Conservation (phyloP, 2,888 invertebrate genomes). For the Digitonthophagus gazella region DNA sequence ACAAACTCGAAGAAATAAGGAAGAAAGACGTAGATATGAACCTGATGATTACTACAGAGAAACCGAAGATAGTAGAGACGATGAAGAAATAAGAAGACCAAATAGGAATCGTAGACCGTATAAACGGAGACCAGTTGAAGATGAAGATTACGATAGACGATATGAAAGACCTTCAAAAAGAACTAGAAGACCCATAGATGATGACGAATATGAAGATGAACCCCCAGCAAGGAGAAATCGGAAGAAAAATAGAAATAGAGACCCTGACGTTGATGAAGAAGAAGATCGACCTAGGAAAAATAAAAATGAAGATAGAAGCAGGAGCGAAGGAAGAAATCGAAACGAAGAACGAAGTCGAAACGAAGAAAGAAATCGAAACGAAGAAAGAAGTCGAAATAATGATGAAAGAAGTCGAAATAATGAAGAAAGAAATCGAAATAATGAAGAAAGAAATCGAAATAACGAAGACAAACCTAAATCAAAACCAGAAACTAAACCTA, state of each 20-base stretch:
- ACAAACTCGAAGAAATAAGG: conserved; percentile 4
- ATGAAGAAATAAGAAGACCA: conserved; percentile 29
- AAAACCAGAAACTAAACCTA: conserved; percentile 28
- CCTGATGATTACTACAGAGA: conserved; percentile 31
- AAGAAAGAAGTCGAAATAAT: conserved; percentile 26
- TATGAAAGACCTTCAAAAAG: conserved; percentile 45
- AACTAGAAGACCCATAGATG: conserved; percentile 40
- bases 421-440: conserved; percentile 31
- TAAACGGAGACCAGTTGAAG: conserved; percentile 32
- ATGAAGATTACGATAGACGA: conserved; percentile 46
- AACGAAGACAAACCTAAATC: conserved; percentile 36
- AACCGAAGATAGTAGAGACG: conserved; percentile 31
- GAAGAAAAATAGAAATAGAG: conserved; percentile 28
- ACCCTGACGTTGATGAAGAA: conserved; percentile 37
- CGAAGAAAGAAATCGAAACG: conserved; percentile 19
- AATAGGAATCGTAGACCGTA: conserved; percentile 37
- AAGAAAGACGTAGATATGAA: conserved; percentile 25
- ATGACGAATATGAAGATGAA: conserved; percentile 38
- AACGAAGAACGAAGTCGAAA: conserved; percentile 27
- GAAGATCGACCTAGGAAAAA: conserved; percentile 30
- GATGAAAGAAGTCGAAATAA: conserved; percentile 21
- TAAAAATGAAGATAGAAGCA: conserved; percentile 33
- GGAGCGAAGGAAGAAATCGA: conserved; percentile 17
- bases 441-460: conserved; percentile 31
- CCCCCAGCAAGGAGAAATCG: conserved; percentile 34